phyloP scores from a whole-genome alignment of 2,888 invertebrate species.

The Pharmacophagus antenor region DNA sequence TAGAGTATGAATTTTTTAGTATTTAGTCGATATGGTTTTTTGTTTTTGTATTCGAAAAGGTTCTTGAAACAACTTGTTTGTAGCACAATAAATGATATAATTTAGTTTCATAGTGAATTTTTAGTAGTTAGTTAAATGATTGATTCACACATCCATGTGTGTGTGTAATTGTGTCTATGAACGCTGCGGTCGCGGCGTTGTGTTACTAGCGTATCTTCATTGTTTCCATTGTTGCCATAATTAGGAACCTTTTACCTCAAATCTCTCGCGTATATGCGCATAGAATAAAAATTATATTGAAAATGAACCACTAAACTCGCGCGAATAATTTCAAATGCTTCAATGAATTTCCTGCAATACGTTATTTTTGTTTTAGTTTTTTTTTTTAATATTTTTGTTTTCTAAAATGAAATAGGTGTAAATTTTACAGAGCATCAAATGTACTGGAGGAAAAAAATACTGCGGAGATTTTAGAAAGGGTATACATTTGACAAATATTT shows the following conservation, averaged over 20 bases:
- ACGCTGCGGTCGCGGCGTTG: slow-evolving; percentile 7
- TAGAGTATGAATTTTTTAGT: slow-evolving; percentile 50
- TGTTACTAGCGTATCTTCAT: slow-evolving; percentile 38
- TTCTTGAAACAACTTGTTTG: slow-evolving; percentile 42
- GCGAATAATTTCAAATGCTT: slow-evolving; percentile 16
- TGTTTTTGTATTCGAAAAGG: slow-evolving; percentile 45
- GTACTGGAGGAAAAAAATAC: slow-evolving; percentile 26
- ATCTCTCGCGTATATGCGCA: slow-evolving; percentile 41
- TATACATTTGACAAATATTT: background rate
- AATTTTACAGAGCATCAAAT: slow-evolving; percentile 33
- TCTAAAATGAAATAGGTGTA: slow-evolving; percentile 29
- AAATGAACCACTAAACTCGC: slow-evolving; percentile 26
- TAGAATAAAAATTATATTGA: slow-evolving; percentile 34
- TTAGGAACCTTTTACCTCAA: slow-evolving; percentile 71
- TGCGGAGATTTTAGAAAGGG: slow-evolving; percentile 1
- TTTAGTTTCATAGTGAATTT: slow-evolving; percentile 57
- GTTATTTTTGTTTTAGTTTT: slow-evolving; percentile 2
- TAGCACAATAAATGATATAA: slow-evolving; percentile 53
- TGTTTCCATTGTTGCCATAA: slow-evolving; percentile 74
- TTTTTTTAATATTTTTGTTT: too few relatives aligned
- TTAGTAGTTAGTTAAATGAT: slow-evolving; percentile 53
- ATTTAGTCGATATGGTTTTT: slow-evolving; percentile 49
- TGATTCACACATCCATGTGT: slow-evolving; percentile 31
- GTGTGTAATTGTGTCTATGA: too few relatives aligned
- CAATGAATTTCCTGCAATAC: slow-evolving; percentile 12